A percentile compares a stretch with the other conserved stretches of the same genome.
phyloP scores from a whole-genome alignment of 2,888 invertebrate genomes.

The Drosophila barbarae region DNA sequence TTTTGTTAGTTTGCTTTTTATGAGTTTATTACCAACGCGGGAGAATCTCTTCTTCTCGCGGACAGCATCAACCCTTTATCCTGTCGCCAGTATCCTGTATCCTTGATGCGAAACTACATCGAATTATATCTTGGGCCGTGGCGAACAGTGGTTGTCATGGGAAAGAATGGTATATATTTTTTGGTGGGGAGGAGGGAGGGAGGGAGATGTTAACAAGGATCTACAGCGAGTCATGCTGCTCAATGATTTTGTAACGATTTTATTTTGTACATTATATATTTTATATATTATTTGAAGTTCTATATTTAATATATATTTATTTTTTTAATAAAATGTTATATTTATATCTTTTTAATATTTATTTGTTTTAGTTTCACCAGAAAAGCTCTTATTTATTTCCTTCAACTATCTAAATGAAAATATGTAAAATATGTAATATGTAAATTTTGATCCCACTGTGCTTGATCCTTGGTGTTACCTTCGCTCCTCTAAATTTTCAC shows the following conservation, averaged over 20 bases:
- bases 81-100: background rate
- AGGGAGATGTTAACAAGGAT: background rate
- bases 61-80: conserved; percentile 18
- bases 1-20: conserved; percentile 61
- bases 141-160: conserved; percentile 14
- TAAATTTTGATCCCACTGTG: conserved; percentile 8
- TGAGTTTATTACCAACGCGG: conserved; percentile 68
- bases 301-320: background rate
- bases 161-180: background rate
- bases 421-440: too few species aligned
- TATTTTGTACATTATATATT: background rate
- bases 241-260: background rate
- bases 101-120: conserved; percentile 6
- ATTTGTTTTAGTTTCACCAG: background rate
- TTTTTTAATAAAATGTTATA: background rate
- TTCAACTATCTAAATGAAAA: too few species aligned
- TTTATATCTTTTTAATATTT: background rate
- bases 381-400: background rate
- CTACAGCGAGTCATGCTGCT: background rate
- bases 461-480: conserved; percentile 12
- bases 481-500: conserved; percentile 21
- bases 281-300: too few species aligned
- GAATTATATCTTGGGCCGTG: conserved; percentile 6
- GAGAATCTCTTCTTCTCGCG: background rate
- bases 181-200: background rate